Evolutionary conservation across 2,888 invertebrate genomes (phyloP).

Genomic region (Eupithecia exiguata): DNA sequence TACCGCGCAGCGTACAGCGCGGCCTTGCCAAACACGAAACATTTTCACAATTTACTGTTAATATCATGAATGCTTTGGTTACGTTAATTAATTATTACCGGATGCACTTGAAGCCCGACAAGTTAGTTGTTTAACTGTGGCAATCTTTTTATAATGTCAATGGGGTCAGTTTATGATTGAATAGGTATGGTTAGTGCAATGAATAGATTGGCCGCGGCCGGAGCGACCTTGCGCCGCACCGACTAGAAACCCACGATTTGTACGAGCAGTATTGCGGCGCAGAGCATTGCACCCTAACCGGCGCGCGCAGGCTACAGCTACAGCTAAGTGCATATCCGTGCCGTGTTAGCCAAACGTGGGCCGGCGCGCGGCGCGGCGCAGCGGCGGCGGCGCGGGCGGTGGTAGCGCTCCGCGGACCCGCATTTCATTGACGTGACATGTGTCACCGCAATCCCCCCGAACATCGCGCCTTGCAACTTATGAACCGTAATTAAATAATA

Average conservation of each 20-base stretch:
- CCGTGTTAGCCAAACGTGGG: too few species aligned
- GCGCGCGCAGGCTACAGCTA: slow-evolving; percentile 64
- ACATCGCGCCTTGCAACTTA: not conserved
- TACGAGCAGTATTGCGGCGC: slow-evolving; percentile 77
- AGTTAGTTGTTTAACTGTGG: slow-evolving; percentile 13
- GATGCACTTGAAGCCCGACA: slow-evolving; percentile 33
- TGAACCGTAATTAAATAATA: not conserved
- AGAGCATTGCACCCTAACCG: slow-evolving; percentile 80
- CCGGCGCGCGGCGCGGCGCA: too few species aligned
- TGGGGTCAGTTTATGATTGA: slow-evolving; percentile 42
- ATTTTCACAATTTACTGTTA: not conserved
- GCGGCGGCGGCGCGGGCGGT: too few species aligned
- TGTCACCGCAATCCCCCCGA: not conserved
- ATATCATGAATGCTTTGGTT: slow-evolving; percentile 9
- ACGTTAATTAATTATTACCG: slow-evolving; percentile 28
- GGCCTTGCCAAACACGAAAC: slow-evolving; percentile 1
- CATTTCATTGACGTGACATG: not conserved
- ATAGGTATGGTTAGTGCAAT: slow-evolving; percentile 42
- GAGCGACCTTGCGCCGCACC: slow-evolving; percentile 61
- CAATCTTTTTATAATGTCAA: slow-evolving; percentile 30
- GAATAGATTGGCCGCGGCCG: slow-evolving; percentile 42
- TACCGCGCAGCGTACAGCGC: not conserved
- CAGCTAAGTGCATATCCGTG: too few species aligned
- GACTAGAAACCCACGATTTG: slow-evolving; percentile 74
- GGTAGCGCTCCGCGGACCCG: too few species aligned